Evolutionary conservation across 2,113 vertebrate genomes (phyloP).

Genomic region (Stegostoma tigrinum): DNA sequence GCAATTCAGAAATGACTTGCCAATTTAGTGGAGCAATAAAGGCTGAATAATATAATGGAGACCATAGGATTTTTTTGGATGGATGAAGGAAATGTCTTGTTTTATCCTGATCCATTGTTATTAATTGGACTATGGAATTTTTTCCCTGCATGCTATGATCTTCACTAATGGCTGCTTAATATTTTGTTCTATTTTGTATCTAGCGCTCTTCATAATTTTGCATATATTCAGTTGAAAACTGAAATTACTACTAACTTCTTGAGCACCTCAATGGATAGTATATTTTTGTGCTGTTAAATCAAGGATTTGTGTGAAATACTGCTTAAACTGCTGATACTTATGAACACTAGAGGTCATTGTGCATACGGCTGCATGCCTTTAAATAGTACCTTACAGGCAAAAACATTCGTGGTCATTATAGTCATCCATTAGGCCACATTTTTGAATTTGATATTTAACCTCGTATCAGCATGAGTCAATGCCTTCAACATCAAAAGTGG

Average conservation of each 20-base stretch:
- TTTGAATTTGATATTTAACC: background rate
- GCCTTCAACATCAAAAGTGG: background rate
- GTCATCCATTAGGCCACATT: background rate
- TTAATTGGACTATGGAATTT: background rate
- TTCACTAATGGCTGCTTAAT: background rate
- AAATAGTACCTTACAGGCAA: background rate
- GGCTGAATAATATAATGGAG: background rate
- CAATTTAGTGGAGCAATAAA: too few relatives aligned
- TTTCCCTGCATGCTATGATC: background rate
- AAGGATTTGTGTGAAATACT: background rate
- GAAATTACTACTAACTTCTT: background rate
- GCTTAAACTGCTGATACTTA: background rate
- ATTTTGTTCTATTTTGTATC: background rate
- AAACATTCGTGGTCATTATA: background rate
- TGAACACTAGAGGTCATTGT: slow-evolving; percentile 33
- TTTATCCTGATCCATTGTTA: background rate
- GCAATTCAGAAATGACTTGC: too few relatives aligned
- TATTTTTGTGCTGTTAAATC: background rate
- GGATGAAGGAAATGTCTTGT: background rate
- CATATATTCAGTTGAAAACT: background rate
- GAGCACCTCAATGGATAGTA: background rate
- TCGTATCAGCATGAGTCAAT: background rate
- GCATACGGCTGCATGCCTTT: background rate
- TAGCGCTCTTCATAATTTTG: background rate
- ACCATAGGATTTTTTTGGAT: background rate